A percentile compares a stretch with the other conserved stretches of the same genome.
These are phyloP conservation scores for Neolamprologus variostigma DNA, from an alignment of 2,113 vertebrate species.

Conservation along the genomic window DNA sequence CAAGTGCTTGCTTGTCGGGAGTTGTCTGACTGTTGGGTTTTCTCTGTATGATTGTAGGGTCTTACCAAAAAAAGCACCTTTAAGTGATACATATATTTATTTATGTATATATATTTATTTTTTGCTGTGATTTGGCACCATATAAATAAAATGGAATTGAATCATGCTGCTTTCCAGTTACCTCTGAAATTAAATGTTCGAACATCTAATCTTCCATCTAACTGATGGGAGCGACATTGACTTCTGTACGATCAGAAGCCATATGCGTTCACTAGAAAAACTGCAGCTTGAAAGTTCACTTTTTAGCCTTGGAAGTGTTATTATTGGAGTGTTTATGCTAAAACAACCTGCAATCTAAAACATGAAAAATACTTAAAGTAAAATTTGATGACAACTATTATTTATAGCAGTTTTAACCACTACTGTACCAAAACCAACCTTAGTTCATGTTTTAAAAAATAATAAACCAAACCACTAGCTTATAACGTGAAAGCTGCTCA, in stretches of 20 bases:
- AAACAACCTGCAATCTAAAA: not conserved
- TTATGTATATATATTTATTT: not conserved
- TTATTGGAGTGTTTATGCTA: not conserved
- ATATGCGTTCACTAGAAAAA: not conserved
- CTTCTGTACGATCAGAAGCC: not conserved
- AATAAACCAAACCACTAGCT: not conserved
- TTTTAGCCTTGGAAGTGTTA: not conserved
- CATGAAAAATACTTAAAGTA: not conserved
- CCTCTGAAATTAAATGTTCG: not conserved
- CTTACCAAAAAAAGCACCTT: not conserved
- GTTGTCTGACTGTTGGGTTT: not conserved
- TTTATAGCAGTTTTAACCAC: not conserved
- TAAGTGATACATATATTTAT: not conserved
- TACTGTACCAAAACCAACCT: not conserved
- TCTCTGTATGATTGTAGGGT: not conserved
- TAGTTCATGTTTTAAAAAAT: not conserved
- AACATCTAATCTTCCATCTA: not conserved
- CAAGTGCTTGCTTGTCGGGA: not conserved
- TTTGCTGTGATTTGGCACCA: not conserved
- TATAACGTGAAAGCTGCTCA: not conserved
- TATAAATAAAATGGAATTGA: not conserved
- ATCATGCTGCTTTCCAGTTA: not conserved
- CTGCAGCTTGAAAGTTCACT: not conserved
- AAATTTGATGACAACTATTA: not conserved
- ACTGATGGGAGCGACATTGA: not conserved